Conservation (phyloP, 2,888 invertebrate species). For the Latheticus oryzae region DNA sequence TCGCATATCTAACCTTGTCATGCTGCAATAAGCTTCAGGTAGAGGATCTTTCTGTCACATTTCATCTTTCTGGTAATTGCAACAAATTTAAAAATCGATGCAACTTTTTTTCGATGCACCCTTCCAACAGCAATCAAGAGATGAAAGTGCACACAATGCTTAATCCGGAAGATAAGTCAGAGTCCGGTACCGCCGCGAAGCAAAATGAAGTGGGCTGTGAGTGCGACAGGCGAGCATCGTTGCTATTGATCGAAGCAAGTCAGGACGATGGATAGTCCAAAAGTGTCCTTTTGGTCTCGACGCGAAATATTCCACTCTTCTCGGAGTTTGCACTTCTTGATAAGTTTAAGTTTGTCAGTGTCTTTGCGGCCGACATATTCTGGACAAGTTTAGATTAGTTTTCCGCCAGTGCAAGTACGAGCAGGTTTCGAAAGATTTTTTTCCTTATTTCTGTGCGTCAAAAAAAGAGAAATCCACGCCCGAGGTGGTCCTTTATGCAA, state of each 20-base stretch:
- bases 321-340: slow-evolving; percentile 27
- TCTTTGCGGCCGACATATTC: slow-evolving; percentile 33
- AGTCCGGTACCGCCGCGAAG: slow-evolving; percentile 25
- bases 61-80: no score
- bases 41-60: no score
- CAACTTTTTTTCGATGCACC: slow-evolving; percentile 4
- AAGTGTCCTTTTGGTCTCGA: slow-evolving; percentile 35
- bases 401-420: slow-evolving; percentile 11
- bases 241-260: slow-evolving; percentile 40
- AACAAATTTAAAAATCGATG: slow-evolving; percentile 27
- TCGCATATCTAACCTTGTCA: no score
- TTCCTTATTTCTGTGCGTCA: slow-evolving; percentile 23
- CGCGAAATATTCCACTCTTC: slow-evolving; percentile 22
- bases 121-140: slow-evolving; percentile 7
- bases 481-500: slow-evolving; percentile 39
- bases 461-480: slow-evolving; percentile 35
- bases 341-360: slow-evolving; percentile 36
- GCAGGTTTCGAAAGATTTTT: slow-evolving; percentile 20
- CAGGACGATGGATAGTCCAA: slow-evolving; percentile 41
- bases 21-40: no score
- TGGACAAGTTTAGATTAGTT: slow-evolving; percentile 37
- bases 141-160: slow-evolving; percentile 28
- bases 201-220: slow-evolving; percentile 50
- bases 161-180: slow-evolving; percentile 41
- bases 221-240: slow-evolving; percentile 51